Percentiles rank a stretch among this genome's conserved stretches.
Evolutionary conservation across 2,888 invertebrate species (phyloP).

Genomic region (Sinotaia quadrata): DNA sequence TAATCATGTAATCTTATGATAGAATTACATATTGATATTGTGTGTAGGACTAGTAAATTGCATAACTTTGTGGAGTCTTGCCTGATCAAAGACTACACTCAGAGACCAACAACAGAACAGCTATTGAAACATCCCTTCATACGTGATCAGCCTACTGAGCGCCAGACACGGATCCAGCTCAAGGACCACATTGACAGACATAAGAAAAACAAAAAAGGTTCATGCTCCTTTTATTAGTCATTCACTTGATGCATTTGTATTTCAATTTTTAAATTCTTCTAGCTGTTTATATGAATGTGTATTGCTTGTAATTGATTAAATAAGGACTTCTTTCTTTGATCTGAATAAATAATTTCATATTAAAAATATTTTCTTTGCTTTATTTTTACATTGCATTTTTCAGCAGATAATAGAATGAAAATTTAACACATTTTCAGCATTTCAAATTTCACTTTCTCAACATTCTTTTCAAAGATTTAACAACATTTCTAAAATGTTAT

Average conservation of each 20-base stretch:
- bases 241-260: too few species aligned
- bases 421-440: too few species aligned
- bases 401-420: too few species aligned
- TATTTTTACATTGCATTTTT: too few species aligned
- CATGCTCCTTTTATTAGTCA: slow-evolving; percentile 13
- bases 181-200: slow-evolving; percentile 98
- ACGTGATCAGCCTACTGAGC: slow-evolving; percentile 97
- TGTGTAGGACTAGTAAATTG: slow-evolving; percentile 78
- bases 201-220: slow-evolving; percentile 66
- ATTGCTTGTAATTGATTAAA: background rate
- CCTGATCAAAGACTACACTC: slow-evolving; percentile 98
- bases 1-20: too few species aligned
- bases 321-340: background rate
- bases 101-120: slow-evolving; percentile 98
- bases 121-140: slow-evolving; percentile 97
- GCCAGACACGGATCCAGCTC: slow-evolving; percentile 97
- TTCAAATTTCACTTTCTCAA: too few species aligned
- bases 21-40: background rate
- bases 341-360: background rate
- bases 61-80: slow-evolving; percentile 98
- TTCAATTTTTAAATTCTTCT: background rate
- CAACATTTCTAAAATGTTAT: too few species aligned
- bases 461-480: too few species aligned
- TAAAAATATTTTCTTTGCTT: too few species aligned
- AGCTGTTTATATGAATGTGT: background rate